Percentiles rank a stretch among this genome's conserved stretches.
Evolutionary conservation across 2,113 vertebrate species (phyloP).

Genomic region (Ramphastos sulfuratus): DNA sequence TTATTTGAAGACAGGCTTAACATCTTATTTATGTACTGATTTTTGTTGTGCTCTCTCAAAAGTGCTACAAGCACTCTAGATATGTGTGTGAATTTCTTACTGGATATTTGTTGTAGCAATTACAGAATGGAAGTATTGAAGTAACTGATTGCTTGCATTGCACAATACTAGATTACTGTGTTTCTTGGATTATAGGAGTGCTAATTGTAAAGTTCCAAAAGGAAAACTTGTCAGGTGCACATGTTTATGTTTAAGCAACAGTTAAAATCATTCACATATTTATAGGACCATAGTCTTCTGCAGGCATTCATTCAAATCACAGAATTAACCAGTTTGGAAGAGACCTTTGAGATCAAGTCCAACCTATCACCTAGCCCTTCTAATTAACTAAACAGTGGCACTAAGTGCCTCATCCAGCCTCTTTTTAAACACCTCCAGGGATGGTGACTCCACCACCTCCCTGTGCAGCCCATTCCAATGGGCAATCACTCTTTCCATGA

Average conservation of each 20-base stretch:
- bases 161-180: neutral
- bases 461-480: no score
- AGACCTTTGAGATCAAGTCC: no score
- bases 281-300: accelerated
- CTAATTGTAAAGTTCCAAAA: neutral
- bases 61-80: neutral
- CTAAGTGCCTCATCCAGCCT: no score
- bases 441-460: no score
- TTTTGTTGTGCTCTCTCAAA: neutral
- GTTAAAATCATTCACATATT: neutral
- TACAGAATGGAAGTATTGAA: neutral
- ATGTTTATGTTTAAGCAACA: neutral
- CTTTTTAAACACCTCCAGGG: no score
- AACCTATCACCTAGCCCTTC: no score
- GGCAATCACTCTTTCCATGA: no score
- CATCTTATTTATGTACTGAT: neutral
- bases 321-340: no score
- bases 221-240: neutral
- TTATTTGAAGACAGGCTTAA: neutral
- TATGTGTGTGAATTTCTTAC: neutral
- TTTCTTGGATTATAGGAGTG: neutral
- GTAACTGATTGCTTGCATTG: neutral
- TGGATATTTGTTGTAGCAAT: neutral
- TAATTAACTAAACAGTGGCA: no score
- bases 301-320: neutral